Evolutionary conservation across 2,113 vertebrate genomes (phyloP), one percentile per base, ranked within the genome.

Genomic region (Perca fluviatilis): DNA sequence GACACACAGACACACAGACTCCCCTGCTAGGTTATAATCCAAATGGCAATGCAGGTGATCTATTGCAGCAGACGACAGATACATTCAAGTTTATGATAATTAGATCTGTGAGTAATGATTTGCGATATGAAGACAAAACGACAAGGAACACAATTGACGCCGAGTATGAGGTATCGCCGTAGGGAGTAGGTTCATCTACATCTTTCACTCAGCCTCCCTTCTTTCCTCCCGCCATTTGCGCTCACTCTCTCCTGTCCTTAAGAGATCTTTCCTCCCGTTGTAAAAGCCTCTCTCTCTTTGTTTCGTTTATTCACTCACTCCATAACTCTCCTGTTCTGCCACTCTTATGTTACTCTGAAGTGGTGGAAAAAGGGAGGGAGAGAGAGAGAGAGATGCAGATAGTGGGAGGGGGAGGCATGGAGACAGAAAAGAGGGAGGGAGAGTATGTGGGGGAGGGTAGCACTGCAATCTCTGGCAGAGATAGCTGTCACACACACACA

Each of bases 401-500:
- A 87, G 91, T 68, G 76, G 82, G 85, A 89, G 85, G 74, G 86
- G 83, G 79, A 87, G 75, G 80, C 76, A 78, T 36, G 74, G 81
- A 90, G 80, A 89, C 77, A 81, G 83, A 86, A 77, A 75, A 74
- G 74, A 87, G 86, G 84, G 85, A 90, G 90, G 79, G 68, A 82
- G 89, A 69, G 77, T 69, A 68, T 88, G 89, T 91, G 91, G 89
- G 92, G 91, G 92, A 92, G 90, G 92, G 87, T 63, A 87, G 84
- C 78, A 50, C 83, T 90, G 87, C 88, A 92, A 93, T 94, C 83
- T 93, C 84, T 91, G 87, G 87, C 87, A 90, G 85, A 90, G 90
- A 91, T 86, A 88, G 87, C 90, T 79, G 89, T 94, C 90, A 93
- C 88, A 82, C 91, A 76, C 30, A 86, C 72, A 33, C 43, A 57